A percentile compares a stretch with the other conserved stretches of the same genome.
These are phyloP conservation scores for Forficula auricularia DNA, from an alignment of 1,140 invertebrate species.

Conservation along the genomic window DNA sequence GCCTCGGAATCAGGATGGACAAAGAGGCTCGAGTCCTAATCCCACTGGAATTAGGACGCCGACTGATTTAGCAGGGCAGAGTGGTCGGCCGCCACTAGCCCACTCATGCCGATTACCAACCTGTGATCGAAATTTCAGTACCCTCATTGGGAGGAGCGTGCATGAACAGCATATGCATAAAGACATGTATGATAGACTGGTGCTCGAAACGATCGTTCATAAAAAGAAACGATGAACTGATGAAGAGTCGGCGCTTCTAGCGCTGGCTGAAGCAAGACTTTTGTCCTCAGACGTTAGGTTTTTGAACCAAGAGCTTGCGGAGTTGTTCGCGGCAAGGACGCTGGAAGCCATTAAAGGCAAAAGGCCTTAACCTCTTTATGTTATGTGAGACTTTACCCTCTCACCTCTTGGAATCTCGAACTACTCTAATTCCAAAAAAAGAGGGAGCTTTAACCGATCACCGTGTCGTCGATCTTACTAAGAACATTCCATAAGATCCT, in stretches of 20 bases:
- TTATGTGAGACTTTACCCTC: slow-evolving; percentile 5
- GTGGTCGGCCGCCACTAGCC: neutral
- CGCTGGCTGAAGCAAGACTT: slow-evolving; percentile 6
- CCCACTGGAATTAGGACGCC: too few relatives aligned
- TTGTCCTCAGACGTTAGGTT: neutral
- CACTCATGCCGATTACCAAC: slow-evolving; percentile 1
- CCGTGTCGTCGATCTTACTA: slow-evolving; percentile 9
- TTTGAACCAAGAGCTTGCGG: slow-evolving; percentile 1
- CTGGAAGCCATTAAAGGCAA: slow-evolving; percentile 10
- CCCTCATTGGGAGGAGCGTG: slow-evolving; percentile 2
- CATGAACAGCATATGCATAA: slow-evolving; percentile 7
- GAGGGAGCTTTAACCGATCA: slow-evolving; percentile 8
- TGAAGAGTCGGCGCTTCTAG: slow-evolving; percentile 3
- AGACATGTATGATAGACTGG: slow-evolving; percentile 8
- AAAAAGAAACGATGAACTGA: slow-evolving; percentile 2
- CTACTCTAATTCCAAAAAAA: slow-evolving; percentile 9
- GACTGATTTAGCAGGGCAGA: neutral
- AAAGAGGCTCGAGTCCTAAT: too few relatives aligned
- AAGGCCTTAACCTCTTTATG: slow-evolving; percentile 11
- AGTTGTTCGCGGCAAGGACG: slow-evolving; percentile 3
- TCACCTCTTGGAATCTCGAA: slow-evolving; percentile 8
- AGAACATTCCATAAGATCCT: slow-evolving; percentile 9
- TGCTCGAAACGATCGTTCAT: neutral
- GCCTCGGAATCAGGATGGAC: too few relatives aligned
- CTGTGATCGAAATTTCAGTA: neutral